phyloP scores from a whole-genome alignment of 1,140 invertebrate genomes.

The Zaprionus kolodkinae region DNA sequence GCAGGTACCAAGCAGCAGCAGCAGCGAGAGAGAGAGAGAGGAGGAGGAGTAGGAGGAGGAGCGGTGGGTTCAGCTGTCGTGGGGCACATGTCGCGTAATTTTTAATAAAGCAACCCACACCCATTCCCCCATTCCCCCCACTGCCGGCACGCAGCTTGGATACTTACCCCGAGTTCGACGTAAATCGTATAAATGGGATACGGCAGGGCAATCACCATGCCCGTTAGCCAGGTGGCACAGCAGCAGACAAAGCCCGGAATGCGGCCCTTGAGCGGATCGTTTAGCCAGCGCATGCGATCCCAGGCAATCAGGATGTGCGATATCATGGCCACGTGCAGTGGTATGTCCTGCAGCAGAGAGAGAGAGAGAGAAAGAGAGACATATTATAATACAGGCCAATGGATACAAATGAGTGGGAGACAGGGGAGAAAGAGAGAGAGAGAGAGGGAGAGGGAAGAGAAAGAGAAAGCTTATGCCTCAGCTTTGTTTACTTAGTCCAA shows the following conservation, averaged over 20 bases:
- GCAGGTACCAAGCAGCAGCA: slow-evolving; percentile 6
- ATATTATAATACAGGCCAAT: slow-evolving; percentile 4
- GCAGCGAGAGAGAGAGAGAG: not conserved
- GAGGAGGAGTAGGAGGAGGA: not conserved
- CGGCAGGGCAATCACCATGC: slow-evolving; percentile 89
- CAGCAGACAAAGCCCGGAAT: slow-evolving; percentile 88
- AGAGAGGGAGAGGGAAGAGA: not conserved
- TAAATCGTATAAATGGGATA: slow-evolving; percentile 90
- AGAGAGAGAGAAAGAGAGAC: not conserved
- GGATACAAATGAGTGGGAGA: not conserved
- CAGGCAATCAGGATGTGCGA: slow-evolving; percentile 89
- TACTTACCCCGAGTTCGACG: slow-evolving; percentile 88
- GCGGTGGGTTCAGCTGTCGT: too few relatives aligned
- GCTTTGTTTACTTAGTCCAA: slow-evolving; percentile 46
- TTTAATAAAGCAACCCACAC: slow-evolving; percentile 58
- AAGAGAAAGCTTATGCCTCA: slow-evolving; percentile 4
- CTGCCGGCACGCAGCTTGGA: too few relatives aligned
- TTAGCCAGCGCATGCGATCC: slow-evolving; percentile 88
- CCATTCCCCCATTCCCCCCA: too few relatives aligned
- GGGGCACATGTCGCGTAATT: slow-evolving; percentile 36
- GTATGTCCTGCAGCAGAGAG: slow-evolving; percentile 86
- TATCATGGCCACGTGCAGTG: slow-evolving; percentile 89
- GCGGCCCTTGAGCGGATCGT: slow-evolving; percentile 87
- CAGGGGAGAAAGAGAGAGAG: not conserved
- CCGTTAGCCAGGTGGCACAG: slow-evolving; percentile 89